Conservation (phyloP, 1,140 invertebrate species). For the Cydia splendana region DNA sequence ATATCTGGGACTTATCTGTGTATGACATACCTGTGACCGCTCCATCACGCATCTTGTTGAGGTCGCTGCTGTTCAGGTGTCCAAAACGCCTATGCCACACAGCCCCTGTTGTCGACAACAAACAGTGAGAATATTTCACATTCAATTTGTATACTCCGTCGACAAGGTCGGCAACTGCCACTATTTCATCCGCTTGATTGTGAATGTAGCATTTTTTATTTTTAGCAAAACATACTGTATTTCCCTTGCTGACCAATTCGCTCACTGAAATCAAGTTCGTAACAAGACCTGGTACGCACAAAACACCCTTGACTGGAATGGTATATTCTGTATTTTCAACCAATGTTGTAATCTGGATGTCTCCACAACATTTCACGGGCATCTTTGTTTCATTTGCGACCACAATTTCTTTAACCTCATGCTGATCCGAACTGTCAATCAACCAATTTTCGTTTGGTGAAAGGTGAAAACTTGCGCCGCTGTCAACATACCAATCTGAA, state of each 20-base stretch:
- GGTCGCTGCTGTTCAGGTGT: no score
- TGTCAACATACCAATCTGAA: slow-evolving; percentile 39
- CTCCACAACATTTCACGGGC: slow-evolving; percentile 15
- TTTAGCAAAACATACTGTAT: background rate
- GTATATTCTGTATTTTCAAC: background rate
- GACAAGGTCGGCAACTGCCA: no score
- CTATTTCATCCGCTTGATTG: no score
- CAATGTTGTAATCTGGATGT: background rate
- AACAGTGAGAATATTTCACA: no score
- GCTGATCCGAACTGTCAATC: slow-evolving; percentile 32
- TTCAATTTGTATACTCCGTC: no score
- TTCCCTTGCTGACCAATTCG: slow-evolving; percentile 32
- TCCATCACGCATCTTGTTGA: no score
- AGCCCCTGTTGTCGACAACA: no score
- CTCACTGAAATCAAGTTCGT: slow-evolving; percentile 12
- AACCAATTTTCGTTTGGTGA: slow-evolving; percentile 30
- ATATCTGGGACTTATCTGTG: no score
- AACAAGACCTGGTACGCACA: background rate
- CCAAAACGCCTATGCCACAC: no score
- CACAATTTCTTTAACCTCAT: slow-evolving; percentile 32
- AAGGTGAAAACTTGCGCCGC: slow-evolving; percentile 39
- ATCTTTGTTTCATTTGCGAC: slow-evolving; percentile 16
- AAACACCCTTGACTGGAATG: slow-evolving; percentile 25
- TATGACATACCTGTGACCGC: no score
- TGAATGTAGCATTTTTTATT: no score